Evolutionary conservation across 2,113 vertebrate species (phyloP).

Genomic region (Neolamprologus cancellatus): DNA sequence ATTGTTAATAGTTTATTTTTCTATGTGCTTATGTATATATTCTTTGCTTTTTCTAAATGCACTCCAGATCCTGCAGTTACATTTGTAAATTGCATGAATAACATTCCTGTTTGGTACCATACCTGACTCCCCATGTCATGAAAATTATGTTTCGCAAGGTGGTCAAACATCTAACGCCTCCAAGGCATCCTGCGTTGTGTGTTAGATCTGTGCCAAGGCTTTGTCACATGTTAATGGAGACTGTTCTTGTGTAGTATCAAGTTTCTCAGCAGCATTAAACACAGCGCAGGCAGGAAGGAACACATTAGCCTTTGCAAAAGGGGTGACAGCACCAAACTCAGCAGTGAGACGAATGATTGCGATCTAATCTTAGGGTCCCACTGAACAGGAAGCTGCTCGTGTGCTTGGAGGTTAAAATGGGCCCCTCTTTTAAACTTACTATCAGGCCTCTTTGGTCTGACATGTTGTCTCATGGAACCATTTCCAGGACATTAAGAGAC

Average conservation of each 20-base stretch:
- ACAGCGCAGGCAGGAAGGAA: conserved; percentile 40
- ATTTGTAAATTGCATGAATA: conserved; percentile 50
- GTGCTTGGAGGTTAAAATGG: neutral
- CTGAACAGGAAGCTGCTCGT: conserved; percentile 10
- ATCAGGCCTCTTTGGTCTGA: conserved; percentile 3
- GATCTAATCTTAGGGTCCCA: conserved; percentile 16
- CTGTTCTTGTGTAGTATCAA: conserved; percentile 26
- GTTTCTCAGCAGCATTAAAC: conserved; percentile 34
- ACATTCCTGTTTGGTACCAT: conserved; percentile 41
- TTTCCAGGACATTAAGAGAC: conserved; percentile 23
- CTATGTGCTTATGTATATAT: neutral
- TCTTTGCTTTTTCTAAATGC: conserved; percentile 18
- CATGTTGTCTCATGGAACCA: conserved; percentile 13
- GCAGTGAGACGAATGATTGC: neutral
- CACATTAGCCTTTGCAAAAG: conserved; percentile 51
- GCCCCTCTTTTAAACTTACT: conserved; percentile 1
- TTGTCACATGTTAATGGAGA: conserved; percentile 31
- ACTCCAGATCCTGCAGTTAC: neutral
- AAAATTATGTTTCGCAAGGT: conserved; percentile 28
- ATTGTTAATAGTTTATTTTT: conserved; percentile 29
- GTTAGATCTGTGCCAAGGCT: conserved; percentile 3
- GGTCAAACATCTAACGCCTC: conserved; percentile 5
- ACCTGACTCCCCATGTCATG: neutral
- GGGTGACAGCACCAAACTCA: conserved; percentile 16
- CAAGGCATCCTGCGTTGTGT: conserved; percentile 20